Conservation (phyloP, 2,888 invertebrate species). For the Leptodirus hochenwartii region DNA sequence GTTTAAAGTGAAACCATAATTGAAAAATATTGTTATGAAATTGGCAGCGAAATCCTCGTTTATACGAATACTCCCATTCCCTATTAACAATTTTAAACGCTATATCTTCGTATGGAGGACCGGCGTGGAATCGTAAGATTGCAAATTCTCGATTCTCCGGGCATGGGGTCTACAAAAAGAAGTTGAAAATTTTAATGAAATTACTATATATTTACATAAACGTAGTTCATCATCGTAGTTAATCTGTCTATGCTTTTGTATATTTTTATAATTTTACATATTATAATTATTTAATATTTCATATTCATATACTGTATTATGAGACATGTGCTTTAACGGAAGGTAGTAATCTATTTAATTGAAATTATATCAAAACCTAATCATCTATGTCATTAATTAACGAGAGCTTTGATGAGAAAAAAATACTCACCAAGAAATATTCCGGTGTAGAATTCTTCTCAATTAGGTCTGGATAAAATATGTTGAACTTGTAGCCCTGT, state of each 20-base stretch:
- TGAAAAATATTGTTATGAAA: slow-evolving; percentile 99
- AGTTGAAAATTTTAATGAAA: too few relatives aligned
- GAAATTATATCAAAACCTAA: too few relatives aligned
- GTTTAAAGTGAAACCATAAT: slow-evolving; percentile 98
- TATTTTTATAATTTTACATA: too few relatives aligned
- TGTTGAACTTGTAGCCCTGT: slow-evolving; percentile 99
- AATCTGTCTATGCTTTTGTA: too few relatives aligned
- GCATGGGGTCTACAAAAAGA: slow-evolving; percentile 59
- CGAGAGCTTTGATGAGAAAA: too few relatives aligned
- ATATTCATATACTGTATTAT: too few relatives aligned
- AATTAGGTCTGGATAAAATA: slow-evolving; percentile 98
- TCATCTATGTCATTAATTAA: too few relatives aligned
- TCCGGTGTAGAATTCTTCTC: slow-evolving; percentile 84
- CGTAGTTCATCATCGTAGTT: too few relatives aligned
- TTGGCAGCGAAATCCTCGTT: slow-evolving; percentile 94
- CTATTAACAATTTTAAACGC: slow-evolving; percentile 97
- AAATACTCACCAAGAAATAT: slow-evolving; percentile 60
- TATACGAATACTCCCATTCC: slow-evolving; percentile 99
- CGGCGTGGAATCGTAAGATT: slow-evolving; percentile 86
- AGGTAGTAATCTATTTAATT: too few relatives aligned
- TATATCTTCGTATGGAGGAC: slow-evolving; percentile 98
- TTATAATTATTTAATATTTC: too few relatives aligned
- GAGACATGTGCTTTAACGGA: too few relatives aligned
- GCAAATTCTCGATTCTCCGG: slow-evolving; percentile 90
- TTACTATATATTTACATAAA: too few relatives aligned